Conservation (phyloP, 2,797 vertebrate species). For the Syndactyla subalaris region DNA sequence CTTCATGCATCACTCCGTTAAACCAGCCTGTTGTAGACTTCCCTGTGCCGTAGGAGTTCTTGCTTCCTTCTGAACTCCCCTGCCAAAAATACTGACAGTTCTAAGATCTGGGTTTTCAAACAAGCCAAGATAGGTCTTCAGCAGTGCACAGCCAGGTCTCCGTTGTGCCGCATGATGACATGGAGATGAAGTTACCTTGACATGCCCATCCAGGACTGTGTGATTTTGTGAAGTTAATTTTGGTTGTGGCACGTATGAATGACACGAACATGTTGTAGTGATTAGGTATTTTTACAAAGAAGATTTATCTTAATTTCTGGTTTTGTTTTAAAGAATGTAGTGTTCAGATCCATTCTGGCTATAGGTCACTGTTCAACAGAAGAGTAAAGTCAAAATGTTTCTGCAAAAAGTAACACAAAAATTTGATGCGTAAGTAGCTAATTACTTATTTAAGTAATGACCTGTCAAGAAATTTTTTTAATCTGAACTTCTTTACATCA, state of each 20-base stretch:
- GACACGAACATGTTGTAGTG: background rate
- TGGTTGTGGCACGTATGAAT: background rate
- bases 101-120: background rate
- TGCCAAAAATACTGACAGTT: background rate
- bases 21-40: background rate
- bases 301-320: background rate
- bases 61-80: fast-evolving
- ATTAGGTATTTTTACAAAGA: background rate
- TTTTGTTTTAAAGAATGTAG: background rate
- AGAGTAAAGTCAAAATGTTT: background rate
- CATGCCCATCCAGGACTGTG: background rate
- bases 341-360: background rate
- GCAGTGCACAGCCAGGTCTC: background rate
- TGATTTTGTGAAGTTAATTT: background rate
- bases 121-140: background rate
- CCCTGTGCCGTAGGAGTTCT: background rate
- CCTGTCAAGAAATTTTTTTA: background rate
- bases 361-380: background rate
- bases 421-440: background rate
- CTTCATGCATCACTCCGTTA: background rate
- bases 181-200: background rate
- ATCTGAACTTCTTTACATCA: background rate
- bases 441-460: background rate
- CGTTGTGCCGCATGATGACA: background rate
- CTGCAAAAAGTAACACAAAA: background rate